A percentile compares a stretch with the other conserved stretches of the same genome.
Conservation (phyloP, 2,888 invertebrate species). For the Sminthurinus aureus region DNA sequence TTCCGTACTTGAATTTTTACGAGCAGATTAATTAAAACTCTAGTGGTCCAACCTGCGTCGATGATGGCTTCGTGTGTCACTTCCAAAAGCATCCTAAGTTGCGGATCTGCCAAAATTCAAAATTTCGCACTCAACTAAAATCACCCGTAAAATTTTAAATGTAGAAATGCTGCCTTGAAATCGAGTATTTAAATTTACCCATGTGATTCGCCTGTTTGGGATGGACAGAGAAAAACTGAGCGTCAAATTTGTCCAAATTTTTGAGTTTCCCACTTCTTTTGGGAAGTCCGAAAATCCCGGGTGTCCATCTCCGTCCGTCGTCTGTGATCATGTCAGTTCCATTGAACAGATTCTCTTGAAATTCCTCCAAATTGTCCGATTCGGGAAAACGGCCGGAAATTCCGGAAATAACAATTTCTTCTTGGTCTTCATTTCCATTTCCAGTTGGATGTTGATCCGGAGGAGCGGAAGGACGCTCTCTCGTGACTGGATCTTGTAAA, state of each 20-base stretch:
- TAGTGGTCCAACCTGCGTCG: slow-evolving; percentile 89
- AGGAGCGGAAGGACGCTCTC: no score
- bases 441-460: neutral
- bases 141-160: no score
- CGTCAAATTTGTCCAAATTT: slow-evolving; percentile 81
- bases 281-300: slow-evolving; percentile 67
- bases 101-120: no score
- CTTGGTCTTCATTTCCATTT: slow-evolving; percentile 70
- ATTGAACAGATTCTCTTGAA: slow-evolving; percentile 86
- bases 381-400: slow-evolving; percentile 85
- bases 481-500: no score
- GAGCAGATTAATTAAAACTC: neutral
- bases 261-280: slow-evolving; percentile 83
- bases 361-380: slow-evolving; percentile 89
- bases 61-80: slow-evolving; percentile 90
- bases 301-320: slow-evolving; percentile 59
- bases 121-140: no score
- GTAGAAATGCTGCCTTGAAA: no score
- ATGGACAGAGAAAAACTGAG: slow-evolving; percentile 89
- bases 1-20: no score
- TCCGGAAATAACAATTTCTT: slow-evolving; percentile 79
- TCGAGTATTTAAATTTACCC: no score
- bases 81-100: slow-evolving; percentile 84
- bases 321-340: slow-evolving; percentile 89
- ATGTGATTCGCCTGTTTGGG: slow-evolving; percentile 74